phyloP scores from a whole-genome alignment of 2,113 vertebrate species.

The Lagopus leucura region DNA sequence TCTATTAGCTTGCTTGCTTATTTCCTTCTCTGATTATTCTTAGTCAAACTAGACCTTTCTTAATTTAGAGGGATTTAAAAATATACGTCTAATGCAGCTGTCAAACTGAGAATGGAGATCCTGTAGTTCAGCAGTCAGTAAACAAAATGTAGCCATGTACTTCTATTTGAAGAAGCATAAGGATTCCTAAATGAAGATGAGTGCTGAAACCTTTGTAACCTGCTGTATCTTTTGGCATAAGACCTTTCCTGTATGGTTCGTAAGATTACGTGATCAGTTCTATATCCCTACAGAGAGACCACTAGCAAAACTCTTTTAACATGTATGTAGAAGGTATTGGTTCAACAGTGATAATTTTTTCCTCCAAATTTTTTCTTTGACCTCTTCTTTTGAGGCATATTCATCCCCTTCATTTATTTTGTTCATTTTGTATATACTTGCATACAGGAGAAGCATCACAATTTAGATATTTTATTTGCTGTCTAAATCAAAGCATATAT shows the following conservation, averaged over 20 bases:
- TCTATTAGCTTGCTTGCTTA: background rate
- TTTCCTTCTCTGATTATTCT: background rate
- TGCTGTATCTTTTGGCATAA: background rate
- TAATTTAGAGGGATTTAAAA: background rate
- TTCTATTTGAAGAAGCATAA: constrained; percentile 6
- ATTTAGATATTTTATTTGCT: constrained; percentile 17
- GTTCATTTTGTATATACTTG: background rate
- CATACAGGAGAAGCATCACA: background rate
- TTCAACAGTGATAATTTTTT: constrained; percentile 5
- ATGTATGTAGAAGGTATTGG: background rate
- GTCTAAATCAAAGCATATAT: background rate
- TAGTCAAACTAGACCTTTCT: background rate
- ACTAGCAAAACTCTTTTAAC: constrained; percentile 12
- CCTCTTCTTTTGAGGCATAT: background rate
- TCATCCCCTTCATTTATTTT: background rate
- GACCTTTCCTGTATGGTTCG: background rate
- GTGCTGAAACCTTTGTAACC: background rate
- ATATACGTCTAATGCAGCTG: background rate
- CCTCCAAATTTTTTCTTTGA: background rate
- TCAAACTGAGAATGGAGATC: constrained; percentile 5
- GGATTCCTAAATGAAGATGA: background rate
- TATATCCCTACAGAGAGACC: background rate
- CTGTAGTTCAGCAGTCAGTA: background rate
- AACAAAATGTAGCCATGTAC: constrained; percentile 20
- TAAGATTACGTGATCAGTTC: background rate